Percentiles rank a stretch among this genome's conserved stretches.
Conservation (phyloP, 1,140 invertebrate species). For the Aphaenogaster floridana region DNA sequence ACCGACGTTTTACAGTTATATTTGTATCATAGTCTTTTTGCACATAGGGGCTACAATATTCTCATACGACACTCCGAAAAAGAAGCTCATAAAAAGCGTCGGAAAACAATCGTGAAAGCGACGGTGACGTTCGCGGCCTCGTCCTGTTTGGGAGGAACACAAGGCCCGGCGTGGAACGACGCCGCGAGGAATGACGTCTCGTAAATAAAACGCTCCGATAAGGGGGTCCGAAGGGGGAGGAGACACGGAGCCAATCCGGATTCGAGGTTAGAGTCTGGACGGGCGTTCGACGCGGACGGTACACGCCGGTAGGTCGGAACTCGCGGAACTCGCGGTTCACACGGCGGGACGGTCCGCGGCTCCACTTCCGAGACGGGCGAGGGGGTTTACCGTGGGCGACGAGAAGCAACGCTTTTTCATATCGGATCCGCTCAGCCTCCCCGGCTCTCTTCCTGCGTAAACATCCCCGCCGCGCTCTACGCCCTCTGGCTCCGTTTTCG, state of each 20-base stretch:
- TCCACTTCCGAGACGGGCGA: background rate
- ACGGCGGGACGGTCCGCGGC: background rate
- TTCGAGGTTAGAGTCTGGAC: conserved; percentile 45
- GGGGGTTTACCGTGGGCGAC: conserved; percentile 70
- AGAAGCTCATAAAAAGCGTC: background rate
- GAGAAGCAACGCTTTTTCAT: conserved; percentile 77
- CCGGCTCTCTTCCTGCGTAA: conserved; percentile 70
- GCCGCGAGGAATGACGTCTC: background rate
- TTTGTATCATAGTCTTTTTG: background rate
- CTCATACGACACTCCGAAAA: background rate
- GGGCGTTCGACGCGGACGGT: background rate
- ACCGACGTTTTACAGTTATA: background rate
- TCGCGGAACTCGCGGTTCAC: background rate
- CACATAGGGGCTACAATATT: background rate
- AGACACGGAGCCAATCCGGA: background rate
- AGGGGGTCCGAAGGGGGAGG: background rate
- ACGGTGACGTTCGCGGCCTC: background rate
- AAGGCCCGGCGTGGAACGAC: background rate
- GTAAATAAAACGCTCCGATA: background rate
- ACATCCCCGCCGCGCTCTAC: conserved; percentile 70
- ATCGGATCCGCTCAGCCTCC: conserved; percentile 62
- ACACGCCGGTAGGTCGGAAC: background rate
- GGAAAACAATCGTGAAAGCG: background rate
- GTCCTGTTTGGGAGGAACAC: background rate
- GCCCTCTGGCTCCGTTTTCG: conserved; percentile 69